Conservation (phyloP, 2,888 invertebrate genomes). For the Acanthosepion esculentum region DNA sequence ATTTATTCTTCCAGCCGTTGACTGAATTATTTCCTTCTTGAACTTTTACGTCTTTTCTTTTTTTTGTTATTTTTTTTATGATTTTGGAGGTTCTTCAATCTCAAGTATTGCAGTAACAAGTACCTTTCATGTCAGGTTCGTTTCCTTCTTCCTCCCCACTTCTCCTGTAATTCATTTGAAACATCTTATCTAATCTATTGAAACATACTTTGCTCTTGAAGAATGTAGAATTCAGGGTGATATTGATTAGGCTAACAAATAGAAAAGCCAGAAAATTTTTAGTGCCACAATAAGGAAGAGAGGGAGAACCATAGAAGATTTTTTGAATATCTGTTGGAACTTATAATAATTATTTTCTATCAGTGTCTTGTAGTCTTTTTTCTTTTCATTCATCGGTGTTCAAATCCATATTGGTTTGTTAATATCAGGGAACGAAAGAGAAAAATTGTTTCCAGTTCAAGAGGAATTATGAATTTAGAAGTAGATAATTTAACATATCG, state of each 20-base stretch:
- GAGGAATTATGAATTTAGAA: no score
- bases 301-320: not conserved
- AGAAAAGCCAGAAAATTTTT: not conserved
- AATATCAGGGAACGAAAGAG: not conserved
- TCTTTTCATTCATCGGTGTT: not conserved
- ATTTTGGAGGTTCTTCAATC: not conserved
- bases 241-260: conserved; percentile 18
- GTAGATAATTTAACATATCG: no score
- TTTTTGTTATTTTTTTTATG: not conserved
- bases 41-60: no score
- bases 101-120: not conserved
- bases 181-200: not conserved
- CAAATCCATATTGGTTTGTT: not conserved
- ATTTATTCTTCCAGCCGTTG: not conserved
- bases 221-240: not conserved
- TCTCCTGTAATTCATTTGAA: not conserved
- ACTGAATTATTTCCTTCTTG: no score
- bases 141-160: not conserved
- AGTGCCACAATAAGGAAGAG: not conserved
- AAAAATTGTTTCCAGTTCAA: no score
- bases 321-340: not conserved
- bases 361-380: not conserved
- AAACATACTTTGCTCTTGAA: conserved; percentile 2
- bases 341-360: not conserved
- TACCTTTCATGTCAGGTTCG: not conserved